Base-by-base conservation (phyloP, 2,797 vertebrate species). In the Takifugu rubripes region DNA sequence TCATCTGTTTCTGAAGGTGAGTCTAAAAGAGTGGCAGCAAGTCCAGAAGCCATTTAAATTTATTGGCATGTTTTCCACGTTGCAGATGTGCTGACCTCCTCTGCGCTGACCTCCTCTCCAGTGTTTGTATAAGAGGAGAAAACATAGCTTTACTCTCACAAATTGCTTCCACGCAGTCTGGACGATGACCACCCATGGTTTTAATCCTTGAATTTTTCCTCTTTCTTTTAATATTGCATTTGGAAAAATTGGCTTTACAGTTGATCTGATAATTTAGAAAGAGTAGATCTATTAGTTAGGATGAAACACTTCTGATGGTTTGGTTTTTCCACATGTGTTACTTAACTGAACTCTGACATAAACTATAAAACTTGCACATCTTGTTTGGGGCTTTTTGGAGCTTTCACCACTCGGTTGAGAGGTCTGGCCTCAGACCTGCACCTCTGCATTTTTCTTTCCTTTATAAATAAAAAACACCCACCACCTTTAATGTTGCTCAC, bases 71-170 rank as follows among this genome's bases (percentile, higher is more conserved):
- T 40, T 14, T 40, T 40, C 36, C 12, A 40, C 36, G 5, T 14
- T 40, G 10, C 36, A 59, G 1, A 5, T 44, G 17, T 40, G 12
- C 3, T 40, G 7, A 21, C 21, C 21, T 21, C 66, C 11, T 50
- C 16, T 46, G 25, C 2, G 25, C 15, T 14, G 5, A 11, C 12
- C 14, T 58, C 10, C 46, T 61, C 10, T 67, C n/a, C 2, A 25
- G 36, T 36, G 15, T 43, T 26, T 57, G 49, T 69, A 51, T 66
- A 43, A 72, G 66, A 63, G 45, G 3, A 56, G 52, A 61, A 52
- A 69, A 66, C 65, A 72, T 59, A 49, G 55, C 52, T 74, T 74
- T 60, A 70, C 77, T 86, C 82, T 84, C 83, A 84, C 70, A 72
- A 65, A 79, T 77, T 61, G 68, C 64, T 77, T 64, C 50, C 59